phyloP scores from a whole-genome alignment of 1,140 invertebrate genomes.

The Telenomus remus region DNA sequence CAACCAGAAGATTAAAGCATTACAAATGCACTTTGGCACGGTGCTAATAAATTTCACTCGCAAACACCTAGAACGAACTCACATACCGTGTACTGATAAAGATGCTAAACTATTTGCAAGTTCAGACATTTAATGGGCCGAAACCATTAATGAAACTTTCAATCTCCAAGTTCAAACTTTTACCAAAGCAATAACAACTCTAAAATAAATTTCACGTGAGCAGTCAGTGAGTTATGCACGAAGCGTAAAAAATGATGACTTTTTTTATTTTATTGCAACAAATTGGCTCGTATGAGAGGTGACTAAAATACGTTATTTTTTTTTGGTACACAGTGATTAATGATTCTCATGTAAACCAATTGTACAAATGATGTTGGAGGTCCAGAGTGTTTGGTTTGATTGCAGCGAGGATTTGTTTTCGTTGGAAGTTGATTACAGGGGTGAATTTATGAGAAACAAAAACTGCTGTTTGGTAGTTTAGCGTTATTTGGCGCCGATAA shows the following conservation, averaged over 20 bases:
- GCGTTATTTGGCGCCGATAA: conserved; percentile 17
- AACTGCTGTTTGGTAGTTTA: conserved; percentile 1
- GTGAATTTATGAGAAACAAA: conserved; percentile 21
- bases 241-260: too few relatives aligned
- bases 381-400: conserved; percentile 39
- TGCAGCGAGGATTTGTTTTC: conserved; percentile 35
- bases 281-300: background rate
- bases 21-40: conserved; percentile 20
- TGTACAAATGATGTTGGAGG: conserved; percentile 23
- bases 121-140: conserved; percentile 33
- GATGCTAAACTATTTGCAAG: conserved; percentile 42
- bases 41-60: conserved; percentile 35
- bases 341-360: conserved; percentile 44
- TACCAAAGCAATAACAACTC: too few relatives aligned
- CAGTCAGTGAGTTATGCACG: too few relatives aligned
- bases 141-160: conserved; percentile 44
- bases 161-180: background rate
- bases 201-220: too few relatives aligned
- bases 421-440: conserved; percentile 36
- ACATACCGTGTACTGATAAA: conserved; percentile 42
- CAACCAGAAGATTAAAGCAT: conserved; percentile 6
- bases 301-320: conserved; percentile 7
- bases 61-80: conserved; percentile 21
- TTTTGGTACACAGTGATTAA: conserved; percentile 30
- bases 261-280: too few relatives aligned